Evolutionary conservation across 1,140 invertebrate species (phyloP).

Genomic region (Trichonephila clavata): DNA sequence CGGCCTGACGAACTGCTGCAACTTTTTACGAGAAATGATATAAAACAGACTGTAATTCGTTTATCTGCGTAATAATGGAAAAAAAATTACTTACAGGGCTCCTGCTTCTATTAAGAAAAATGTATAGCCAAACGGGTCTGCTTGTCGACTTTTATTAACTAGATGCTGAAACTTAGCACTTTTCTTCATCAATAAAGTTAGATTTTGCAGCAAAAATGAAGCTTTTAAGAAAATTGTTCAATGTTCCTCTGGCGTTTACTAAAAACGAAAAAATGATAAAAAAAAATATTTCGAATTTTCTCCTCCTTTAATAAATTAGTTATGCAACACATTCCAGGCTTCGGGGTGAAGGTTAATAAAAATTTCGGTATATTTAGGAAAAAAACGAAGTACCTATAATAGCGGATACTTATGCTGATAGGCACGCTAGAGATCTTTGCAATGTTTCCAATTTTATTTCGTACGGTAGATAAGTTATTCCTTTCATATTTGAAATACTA

Average conservation of each 20-base stretch:
- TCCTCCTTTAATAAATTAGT: neutral
- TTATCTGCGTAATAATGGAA: neutral
- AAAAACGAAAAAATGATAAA: neutral
- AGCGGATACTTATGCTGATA: too few relatives aligned
- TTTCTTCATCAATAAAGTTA: slow-evolving; percentile 54
- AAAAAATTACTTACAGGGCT: slow-evolving; percentile 27
- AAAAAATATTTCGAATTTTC: neutral
- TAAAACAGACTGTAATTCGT: neutral
- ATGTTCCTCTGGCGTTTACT: neutral
- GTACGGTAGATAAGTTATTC: too few relatives aligned
- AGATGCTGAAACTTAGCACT: slow-evolving; percentile 17
- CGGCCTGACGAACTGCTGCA: neutral
- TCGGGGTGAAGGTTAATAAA: neutral
- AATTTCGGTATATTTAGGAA: too few relatives aligned
- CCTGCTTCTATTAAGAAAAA: slow-evolving; percentile 37
- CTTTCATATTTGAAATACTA: too few relatives aligned
- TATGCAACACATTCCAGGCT: neutral
- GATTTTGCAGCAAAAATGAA: neutral
- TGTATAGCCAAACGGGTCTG: neutral
- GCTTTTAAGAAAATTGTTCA: slow-evolving; percentile 67
- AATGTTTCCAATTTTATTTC: too few relatives aligned
- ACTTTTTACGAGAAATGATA: neutral
- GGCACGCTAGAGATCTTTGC: too few relatives aligned
- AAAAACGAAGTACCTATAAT: too few relatives aligned
- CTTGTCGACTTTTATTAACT: slow-evolving; percentile 64